phyloP scores from a whole-genome alignment of 2,113 vertebrate genomes.

The Orycteropus afer region DNA sequence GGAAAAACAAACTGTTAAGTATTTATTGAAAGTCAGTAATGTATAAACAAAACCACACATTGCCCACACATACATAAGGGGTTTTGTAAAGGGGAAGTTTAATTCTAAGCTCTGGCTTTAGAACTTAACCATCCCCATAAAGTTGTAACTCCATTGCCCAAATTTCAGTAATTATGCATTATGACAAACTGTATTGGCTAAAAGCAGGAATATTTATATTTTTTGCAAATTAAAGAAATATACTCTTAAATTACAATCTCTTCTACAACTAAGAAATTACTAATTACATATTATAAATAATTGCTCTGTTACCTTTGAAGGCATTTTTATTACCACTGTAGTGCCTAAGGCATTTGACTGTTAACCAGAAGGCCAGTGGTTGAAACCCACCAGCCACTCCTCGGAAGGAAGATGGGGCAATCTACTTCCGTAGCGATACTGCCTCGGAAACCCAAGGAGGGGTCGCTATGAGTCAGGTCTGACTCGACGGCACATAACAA shows the following conservation, averaged over 20 bases:
- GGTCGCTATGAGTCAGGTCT: too few relatives aligned
- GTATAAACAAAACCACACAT: background rate
- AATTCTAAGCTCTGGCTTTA: background rate
- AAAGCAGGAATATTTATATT: background rate
- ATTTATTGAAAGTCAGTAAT: background rate
- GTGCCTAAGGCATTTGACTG: too few relatives aligned
- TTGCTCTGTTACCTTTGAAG: background rate
- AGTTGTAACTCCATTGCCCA: background rate
- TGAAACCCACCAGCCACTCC: too few relatives aligned
- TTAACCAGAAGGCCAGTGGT: too few relatives aligned
- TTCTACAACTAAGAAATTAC: conserved; percentile 6
- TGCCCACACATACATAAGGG: background rate
- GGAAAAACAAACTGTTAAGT: background rate
- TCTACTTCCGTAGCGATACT: too few relatives aligned
- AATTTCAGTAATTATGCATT: background rate
- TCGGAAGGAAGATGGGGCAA: too few relatives aligned
- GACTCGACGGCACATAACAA: too few relatives aligned
- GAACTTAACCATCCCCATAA: background rate
- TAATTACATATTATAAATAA: conserved; percentile 36
- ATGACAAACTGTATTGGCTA: background rate
- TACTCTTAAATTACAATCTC: background rate
- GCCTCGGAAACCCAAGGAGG: too few relatives aligned
- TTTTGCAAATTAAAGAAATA: conserved; percentile 12
- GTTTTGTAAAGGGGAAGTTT: background rate
- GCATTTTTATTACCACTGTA: background rate